These are phyloP conservation scores for Cariama cristata DNA, from an alignment of 2,113 vertebrate species.

Conservation along the genomic window DNA sequence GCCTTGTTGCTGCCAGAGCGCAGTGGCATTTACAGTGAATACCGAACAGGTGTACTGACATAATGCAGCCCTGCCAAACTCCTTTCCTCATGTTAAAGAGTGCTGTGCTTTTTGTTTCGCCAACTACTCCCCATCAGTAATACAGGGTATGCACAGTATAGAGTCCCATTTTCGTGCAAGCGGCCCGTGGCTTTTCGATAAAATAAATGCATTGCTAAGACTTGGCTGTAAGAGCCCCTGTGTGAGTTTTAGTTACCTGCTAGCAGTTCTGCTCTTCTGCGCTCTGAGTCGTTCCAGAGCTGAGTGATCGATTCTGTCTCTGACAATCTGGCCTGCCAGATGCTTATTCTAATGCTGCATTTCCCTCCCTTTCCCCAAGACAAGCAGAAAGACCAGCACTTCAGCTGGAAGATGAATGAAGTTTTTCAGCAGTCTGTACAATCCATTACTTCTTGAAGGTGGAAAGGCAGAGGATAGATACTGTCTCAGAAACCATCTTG, in stretches of 20 bases:
- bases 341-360: not conserved
- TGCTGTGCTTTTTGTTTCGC: not conserved
- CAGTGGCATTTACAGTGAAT: conserved; percentile 40
- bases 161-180: not conserved
- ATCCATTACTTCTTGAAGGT: conserved; percentile 35
- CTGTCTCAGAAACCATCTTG: not conserved
- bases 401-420: conserved; percentile 29
- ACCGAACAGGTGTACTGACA: conserved; percentile 37
- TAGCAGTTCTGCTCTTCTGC: not conserved
- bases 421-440: not conserved
- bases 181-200: not conserved
- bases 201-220: not conserved
- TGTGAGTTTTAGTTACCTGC: not conserved
- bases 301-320: not conserved
- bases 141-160: not conserved
- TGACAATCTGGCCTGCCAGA: conserved; percentile 38
- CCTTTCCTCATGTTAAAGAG: not conserved
- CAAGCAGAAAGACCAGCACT: not conserved
- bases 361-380: not conserved
- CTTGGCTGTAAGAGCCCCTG: not conserved
- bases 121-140: not conserved
- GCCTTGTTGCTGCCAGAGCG: not conserved
- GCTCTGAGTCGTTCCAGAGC: not conserved
- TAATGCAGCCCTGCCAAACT: not conserved
- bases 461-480: not conserved